These are phyloP conservation scores for Opisthograptis luteolata DNA, from an alignment of 2,888 invertebrate genomes.

Conservation along the genomic window DNA sequence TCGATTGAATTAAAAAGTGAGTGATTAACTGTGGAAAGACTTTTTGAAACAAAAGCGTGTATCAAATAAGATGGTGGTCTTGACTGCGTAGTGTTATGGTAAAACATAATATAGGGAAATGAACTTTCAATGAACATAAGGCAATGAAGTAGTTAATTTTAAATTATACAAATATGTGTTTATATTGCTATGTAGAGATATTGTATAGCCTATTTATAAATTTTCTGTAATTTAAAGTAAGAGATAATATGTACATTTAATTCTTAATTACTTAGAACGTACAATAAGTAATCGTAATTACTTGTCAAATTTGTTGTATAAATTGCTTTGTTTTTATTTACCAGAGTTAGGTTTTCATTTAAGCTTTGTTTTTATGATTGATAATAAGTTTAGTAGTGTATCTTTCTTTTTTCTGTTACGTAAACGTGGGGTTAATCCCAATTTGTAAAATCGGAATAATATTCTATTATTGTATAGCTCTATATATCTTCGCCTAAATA, in stretches of 20 bases:
- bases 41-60: neutral
- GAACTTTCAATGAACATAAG: conserved; percentile 1
- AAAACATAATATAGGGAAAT: too few relatives aligned
- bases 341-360: conserved; percentile 4
- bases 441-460: too few relatives aligned
- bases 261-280: neutral
- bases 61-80: neutral
- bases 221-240: conserved; percentile 10
- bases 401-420: too few relatives aligned
- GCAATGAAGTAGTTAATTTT: conserved; percentile 10
- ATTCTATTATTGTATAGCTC: too few relatives aligned
- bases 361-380: neutral
- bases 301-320: neutral
- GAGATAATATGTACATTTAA: neutral
- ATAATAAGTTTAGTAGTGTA: too few relatives aligned
- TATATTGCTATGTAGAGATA: conserved; percentile 22
- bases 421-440: too few relatives aligned
- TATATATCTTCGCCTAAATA: too few relatives aligned
- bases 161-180: neutral
- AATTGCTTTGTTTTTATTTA: conserved; percentile 3
- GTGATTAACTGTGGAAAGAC: neutral
- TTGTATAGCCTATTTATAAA: conserved; percentile 31
- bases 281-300: neutral
- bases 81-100: neutral
- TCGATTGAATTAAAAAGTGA: neutral